phyloP scores from a whole-genome alignment of 1,140 invertebrate genomes.

The Papilio glaucus region DNA sequence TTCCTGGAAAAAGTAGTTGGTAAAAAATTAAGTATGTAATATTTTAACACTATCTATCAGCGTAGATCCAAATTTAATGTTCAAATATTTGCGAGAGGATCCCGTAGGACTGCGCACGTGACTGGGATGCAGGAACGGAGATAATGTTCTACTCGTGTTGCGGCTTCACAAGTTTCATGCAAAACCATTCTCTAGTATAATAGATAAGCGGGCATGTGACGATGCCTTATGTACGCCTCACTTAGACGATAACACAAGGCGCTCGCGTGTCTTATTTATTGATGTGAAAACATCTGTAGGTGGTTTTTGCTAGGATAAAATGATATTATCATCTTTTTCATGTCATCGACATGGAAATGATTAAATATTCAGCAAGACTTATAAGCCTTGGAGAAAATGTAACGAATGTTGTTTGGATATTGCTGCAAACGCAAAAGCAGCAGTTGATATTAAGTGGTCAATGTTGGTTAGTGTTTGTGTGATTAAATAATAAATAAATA shows the following conservation, averaged over 20 bases:
- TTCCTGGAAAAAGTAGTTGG: too few relatives aligned
- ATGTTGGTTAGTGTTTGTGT: too few relatives aligned
- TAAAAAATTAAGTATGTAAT: background rate
- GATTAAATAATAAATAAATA: too few relatives aligned
- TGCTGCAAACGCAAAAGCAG: too few relatives aligned
- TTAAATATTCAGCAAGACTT: too few relatives aligned
- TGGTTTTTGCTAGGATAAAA: too few relatives aligned
- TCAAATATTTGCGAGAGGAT: constrained; percentile 28
- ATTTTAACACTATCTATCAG: background rate
- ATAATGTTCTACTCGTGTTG: constrained; percentile 17
- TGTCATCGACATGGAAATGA: too few relatives aligned
- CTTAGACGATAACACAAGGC: background rate
- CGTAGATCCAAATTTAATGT: constrained; percentile 18
- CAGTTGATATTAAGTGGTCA: too few relatives aligned
- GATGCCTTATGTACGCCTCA: background rate
- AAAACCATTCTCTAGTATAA: constrained; percentile 20
- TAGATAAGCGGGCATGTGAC: constrained; percentile 2
- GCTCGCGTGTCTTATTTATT: background rate
- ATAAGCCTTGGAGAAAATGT: too few relatives aligned
- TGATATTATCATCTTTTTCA: too few relatives aligned
- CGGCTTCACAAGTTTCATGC: background rate
- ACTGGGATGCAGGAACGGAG: background rate
- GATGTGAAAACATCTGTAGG: background rate
- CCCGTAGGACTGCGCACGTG: background rate
- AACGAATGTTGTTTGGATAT: too few relatives aligned